phyloP scores from a whole-genome alignment of 1,140 invertebrate genomes.

The Papilio xuthus region DNA sequence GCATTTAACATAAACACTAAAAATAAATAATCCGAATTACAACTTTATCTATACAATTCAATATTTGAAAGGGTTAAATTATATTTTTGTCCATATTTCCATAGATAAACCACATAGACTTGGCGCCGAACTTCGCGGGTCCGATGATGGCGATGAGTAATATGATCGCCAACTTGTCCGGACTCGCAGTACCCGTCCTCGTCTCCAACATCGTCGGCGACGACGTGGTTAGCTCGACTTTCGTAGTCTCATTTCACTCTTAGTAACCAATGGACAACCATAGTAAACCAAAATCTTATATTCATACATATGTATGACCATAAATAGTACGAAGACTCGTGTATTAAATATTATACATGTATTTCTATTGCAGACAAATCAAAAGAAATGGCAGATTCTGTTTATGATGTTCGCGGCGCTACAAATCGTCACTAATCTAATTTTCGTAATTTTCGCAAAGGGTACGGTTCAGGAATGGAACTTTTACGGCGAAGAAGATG shows the following conservation, averaged over 20 bases:
- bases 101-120: conserved; percentile 85
- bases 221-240: conserved; percentile 48
- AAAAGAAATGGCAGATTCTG: conserved; percentile 55
- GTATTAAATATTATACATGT: conserved; percentile 11
- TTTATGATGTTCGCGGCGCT: conserved; percentile 50
- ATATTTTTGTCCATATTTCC: conserved; percentile 44
- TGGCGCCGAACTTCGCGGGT: conserved; percentile 89
- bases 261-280: no score
- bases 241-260: neutral
- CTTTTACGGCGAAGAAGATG: conserved; percentile 52
- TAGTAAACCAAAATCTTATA: no score
- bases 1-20: neutral
- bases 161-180: conserved; percentile 84
- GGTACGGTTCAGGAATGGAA: conserved; percentile 60
- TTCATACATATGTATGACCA: no score
- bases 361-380: conserved; percentile 51
- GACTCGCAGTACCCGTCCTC: conserved; percentile 84
- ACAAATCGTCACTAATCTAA: conserved; percentile 50
- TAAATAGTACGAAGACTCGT: no score
- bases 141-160: conserved; percentile 87
- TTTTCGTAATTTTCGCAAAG: conserved; percentile 56
- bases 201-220: conserved; percentile 52
- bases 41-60: no score
- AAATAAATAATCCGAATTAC: no score
- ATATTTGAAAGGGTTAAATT: no score